Percentiles rank a stretch among this genome's conserved stretches.
These are phyloP conservation scores for Hydropsyche tenuis DNA, from an alignment of 1,140 invertebrate species.

Conservation along the genomic window DNA sequence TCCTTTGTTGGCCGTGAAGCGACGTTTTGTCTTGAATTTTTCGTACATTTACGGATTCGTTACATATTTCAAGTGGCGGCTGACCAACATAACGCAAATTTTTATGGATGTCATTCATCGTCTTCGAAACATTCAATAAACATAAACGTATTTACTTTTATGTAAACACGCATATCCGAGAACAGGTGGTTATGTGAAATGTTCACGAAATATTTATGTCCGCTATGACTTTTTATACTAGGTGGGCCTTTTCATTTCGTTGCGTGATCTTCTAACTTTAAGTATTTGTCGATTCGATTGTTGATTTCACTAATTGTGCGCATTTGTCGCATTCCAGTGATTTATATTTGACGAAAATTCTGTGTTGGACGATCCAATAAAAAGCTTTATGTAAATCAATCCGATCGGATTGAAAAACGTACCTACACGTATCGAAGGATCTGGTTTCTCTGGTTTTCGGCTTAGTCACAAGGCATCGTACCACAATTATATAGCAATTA, in stretches of 20 bases:
- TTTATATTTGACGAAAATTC: background rate
- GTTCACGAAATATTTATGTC: constrained; percentile 5
- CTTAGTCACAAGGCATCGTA: background rate
- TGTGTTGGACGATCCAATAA: background rate
- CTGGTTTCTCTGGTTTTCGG: constrained; percentile 3
- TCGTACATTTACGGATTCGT: constrained; percentile 22
- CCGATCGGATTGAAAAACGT: background rate
- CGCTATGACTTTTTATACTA: background rate
- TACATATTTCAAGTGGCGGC: constrained; percentile 6
- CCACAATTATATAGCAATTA: constrained; percentile 42
- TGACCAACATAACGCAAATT: constrained; percentile 12
- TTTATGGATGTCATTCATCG: constrained; percentile 22
- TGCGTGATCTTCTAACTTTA: background rate
- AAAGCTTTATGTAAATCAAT: background rate
- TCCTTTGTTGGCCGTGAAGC: constrained; percentile 15
- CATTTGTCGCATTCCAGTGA: constrained; percentile 38
- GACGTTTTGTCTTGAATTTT: constrained; percentile 12
- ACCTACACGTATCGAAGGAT: background rate
- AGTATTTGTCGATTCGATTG: background rate
- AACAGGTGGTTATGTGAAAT: background rate
- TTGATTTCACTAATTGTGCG: constrained; percentile 43
- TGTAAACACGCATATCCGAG: background rate
- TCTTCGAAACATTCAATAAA: too few species aligned
- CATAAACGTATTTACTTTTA: too few species aligned
- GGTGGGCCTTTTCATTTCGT: background rate